Conservation (phyloP, 2,797 vertebrate genomes). For the Coilia nasus region DNA sequence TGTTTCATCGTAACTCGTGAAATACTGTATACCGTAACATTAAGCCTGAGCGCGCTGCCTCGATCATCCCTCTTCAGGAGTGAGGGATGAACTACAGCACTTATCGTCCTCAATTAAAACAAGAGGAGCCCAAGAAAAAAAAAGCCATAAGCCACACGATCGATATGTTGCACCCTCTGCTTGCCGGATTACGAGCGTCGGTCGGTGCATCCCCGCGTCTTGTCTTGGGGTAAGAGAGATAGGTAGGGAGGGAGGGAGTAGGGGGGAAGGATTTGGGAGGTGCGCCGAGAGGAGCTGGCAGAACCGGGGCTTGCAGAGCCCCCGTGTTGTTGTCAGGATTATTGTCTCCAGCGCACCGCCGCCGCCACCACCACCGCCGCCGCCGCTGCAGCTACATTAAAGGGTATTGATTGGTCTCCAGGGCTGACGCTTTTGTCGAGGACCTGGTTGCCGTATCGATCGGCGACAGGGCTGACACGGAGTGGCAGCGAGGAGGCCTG, state of each 20-base stretch:
- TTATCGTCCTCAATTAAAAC: conserved; percentile 18
- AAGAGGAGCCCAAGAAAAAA: not conserved
- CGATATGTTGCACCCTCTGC: not conserved
- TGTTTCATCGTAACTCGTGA: conserved; percentile 3
- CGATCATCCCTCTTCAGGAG: not conserved
- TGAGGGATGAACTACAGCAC: not conserved
- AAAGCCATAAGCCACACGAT: not conserved
- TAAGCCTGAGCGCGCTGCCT: not conserved
- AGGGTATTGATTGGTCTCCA: conserved; percentile 73
- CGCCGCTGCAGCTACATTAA: conserved; percentile 71
- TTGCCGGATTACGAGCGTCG: not conserved
- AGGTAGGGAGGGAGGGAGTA: too few species aligned
- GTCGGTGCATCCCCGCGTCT: not conserved
- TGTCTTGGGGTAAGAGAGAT: not conserved
- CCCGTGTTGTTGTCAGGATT: conserved; percentile 66
- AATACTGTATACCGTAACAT: not conserved
- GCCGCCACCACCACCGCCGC: conserved; percentile 25
- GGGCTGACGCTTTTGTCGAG: conserved; percentile 68
- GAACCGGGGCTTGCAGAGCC: too few species aligned
- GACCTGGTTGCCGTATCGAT: conserved; percentile 72
- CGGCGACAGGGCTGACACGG: conserved; percentile 66
- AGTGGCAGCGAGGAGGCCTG: conserved; percentile 41
- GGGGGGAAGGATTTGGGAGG: too few species aligned
- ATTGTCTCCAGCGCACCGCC: conserved; percentile 68
- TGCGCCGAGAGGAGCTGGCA: too few species aligned